phyloP scores from a whole-genome alignment of 2,797 vertebrate genomes.

The Tauraco hartlaubi region DNA sequence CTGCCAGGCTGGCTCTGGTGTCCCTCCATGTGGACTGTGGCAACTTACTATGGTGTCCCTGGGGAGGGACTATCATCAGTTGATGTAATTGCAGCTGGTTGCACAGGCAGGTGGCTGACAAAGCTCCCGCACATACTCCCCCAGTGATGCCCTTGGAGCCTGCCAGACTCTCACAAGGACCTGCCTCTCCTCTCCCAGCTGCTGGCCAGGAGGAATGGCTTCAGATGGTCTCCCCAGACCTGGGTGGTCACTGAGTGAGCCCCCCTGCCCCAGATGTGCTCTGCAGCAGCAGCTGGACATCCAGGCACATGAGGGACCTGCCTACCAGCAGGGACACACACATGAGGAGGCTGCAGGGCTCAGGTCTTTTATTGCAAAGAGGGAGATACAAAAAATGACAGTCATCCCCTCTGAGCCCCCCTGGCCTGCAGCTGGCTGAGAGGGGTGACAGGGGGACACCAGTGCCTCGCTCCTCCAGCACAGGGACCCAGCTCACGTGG shows the following conservation, averaged over 20 bases:
- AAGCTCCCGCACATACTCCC: rapidly evolving
- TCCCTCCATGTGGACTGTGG: background rate
- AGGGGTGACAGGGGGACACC: background rate
- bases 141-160: background rate
- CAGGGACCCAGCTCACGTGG: rapidly evolving
- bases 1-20: background rate
- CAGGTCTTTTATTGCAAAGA: conserved; percentile 74
- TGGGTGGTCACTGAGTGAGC: rapidly evolving
- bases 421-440: background rate
- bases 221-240: background rate
- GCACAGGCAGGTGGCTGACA: background rate
- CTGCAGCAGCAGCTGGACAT: background rate
- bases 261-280: background rate
- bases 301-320: background rate
- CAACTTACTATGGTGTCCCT: background rate
- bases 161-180: background rate
- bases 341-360: conserved; percentile 5
- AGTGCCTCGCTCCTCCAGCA: background rate
- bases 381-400: conserved; percentile 30
- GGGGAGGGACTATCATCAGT: no score
- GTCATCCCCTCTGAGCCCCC: background rate
- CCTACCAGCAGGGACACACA: background rate
- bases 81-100: background rate
- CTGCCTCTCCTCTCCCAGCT: background rate
- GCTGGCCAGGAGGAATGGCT: background rate